Conservation (phyloP, 2,113 vertebrate species). For the Poecile atricapillus region DNA sequence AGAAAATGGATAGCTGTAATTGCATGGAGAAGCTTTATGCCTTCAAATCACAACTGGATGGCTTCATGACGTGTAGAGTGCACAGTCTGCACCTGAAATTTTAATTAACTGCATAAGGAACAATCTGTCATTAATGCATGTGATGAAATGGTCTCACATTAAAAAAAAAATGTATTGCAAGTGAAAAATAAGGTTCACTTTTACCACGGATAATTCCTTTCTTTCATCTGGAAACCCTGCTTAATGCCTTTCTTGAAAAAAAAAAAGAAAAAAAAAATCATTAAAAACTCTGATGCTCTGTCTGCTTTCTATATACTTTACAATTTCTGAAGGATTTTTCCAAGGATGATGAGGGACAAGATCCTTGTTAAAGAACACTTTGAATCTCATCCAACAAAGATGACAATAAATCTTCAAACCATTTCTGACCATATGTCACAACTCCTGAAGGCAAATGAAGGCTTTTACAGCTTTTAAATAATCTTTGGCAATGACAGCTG, state of each 20-base stretch:
- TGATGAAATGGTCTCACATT: not conserved
- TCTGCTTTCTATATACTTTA: conserved; percentile 35
- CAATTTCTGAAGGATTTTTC: conserved; percentile 73
- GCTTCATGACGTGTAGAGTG: not conserved
- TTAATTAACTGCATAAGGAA: not conserved
- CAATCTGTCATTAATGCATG: not conserved
- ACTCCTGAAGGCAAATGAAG: conserved; percentile 80
- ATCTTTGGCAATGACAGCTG: conserved; percentile 76
- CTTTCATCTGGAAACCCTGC: not conserved
- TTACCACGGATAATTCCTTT: not conserved
- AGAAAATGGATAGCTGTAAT: not conserved
- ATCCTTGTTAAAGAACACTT: conserved; percentile 73
- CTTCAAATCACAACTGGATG: not conserved
- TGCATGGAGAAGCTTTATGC: not conserved
- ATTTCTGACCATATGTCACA: conserved; percentile 85
- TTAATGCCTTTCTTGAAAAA: not conserved
- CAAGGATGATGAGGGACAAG: conserved; percentile 71
- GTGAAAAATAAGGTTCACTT: not conserved
- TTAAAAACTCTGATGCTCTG: not conserved
- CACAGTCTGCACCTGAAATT: not conserved
- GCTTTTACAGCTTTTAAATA: conserved; percentile 78
- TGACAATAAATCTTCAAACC: conserved; percentile 82
- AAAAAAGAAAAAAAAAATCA: not conserved
- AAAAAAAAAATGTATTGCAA: not conserved
- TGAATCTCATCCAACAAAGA: conserved; percentile 76